These are phyloP conservation scores for Andinoacara biseriatus DNA, from an alignment of 2,113 vertebrate species.

Conservation along the genomic window DNA sequence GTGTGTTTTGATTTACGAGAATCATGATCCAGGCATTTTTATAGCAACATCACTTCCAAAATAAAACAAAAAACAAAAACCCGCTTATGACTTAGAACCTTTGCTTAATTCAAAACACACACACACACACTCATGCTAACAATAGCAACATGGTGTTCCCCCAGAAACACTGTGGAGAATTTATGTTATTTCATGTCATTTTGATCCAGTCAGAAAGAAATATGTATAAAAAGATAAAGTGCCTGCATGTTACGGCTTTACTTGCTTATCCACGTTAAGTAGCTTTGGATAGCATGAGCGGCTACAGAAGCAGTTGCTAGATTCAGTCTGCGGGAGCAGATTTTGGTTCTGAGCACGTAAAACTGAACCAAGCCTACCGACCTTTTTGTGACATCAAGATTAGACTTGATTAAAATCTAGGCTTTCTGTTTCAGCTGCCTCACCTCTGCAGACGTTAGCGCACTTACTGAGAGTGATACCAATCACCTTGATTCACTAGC, in stretches of 20 bases:
- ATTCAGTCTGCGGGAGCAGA: not conserved
- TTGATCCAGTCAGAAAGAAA: not conserved
- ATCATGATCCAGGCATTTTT: not conserved
- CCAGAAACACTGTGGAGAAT: not conserved
- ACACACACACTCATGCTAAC: not conserved
- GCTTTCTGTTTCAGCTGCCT: not conserved
- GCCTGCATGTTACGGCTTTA: not conserved
- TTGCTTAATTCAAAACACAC: not conserved
- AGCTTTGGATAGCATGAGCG: rapidly evolving
- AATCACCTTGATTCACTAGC: not conserved
- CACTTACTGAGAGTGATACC: not conserved
- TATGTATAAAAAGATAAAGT: not conserved
- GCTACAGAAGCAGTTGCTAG: not conserved
- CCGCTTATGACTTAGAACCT: not conserved
- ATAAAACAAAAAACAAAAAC: not conserved
- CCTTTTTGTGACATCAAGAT: not conserved
- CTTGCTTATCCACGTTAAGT: not conserved
- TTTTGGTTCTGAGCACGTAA: not conserved
- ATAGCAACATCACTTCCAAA: not conserved
- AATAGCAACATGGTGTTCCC: not conserved
- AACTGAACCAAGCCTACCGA: not conserved
- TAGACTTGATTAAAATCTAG: not conserved
- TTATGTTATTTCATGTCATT: not conserved
- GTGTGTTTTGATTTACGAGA: not conserved
- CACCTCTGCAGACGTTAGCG: not conserved